Evolutionary conservation across 1,140 invertebrate species (phyloP).

Genomic region (Carcinoscorpius rotundicauda): DNA sequence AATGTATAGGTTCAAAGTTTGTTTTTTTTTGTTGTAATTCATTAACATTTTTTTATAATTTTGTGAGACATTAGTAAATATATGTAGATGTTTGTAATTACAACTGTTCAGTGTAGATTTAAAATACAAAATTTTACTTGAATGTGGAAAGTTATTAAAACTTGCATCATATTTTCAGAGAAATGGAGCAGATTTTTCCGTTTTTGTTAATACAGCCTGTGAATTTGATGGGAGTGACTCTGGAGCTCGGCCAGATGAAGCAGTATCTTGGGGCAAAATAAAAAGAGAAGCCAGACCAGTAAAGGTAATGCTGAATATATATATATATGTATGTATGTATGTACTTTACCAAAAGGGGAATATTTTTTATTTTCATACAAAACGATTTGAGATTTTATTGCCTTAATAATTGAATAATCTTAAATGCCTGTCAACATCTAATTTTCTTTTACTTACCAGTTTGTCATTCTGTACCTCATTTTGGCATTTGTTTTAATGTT

Average conservation of each 20-base stretch:
- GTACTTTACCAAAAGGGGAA: not conserved
- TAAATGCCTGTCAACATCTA: too few species aligned
- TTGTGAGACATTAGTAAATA: not conserved
- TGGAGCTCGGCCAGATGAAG: slow-evolving; percentile 95
- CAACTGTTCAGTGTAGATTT: not conserved
- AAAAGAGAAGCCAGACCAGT: slow-evolving; percentile 75
- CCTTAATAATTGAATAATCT: too few species aligned
- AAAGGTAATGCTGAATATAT: slow-evolving; percentile 50
- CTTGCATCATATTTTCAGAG: slow-evolving; percentile 45
- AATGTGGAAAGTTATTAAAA: slow-evolving; percentile 4
- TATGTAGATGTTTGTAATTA: not conserved
- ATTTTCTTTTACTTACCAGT: not conserved
- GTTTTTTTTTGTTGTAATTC: not conserved
- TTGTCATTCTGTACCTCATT: not conserved
- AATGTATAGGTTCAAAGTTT: too few species aligned
- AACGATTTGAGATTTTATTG: too few species aligned
- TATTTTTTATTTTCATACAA: too few species aligned
- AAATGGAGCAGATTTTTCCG: slow-evolving; percentile 94
- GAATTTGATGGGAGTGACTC: slow-evolving; percentile 99
- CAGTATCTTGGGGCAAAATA: slow-evolving; percentile 98
- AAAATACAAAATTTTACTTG: not conserved
- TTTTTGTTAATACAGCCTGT: slow-evolving; percentile 92
- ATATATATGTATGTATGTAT: not conserved
- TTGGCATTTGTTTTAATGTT: not conserved
- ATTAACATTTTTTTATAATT: slow-evolving; percentile 5